Evolutionary conservation across 2,113 vertebrate genomes (phyloP).

Genomic region (Bettongia penicillata): DNA sequence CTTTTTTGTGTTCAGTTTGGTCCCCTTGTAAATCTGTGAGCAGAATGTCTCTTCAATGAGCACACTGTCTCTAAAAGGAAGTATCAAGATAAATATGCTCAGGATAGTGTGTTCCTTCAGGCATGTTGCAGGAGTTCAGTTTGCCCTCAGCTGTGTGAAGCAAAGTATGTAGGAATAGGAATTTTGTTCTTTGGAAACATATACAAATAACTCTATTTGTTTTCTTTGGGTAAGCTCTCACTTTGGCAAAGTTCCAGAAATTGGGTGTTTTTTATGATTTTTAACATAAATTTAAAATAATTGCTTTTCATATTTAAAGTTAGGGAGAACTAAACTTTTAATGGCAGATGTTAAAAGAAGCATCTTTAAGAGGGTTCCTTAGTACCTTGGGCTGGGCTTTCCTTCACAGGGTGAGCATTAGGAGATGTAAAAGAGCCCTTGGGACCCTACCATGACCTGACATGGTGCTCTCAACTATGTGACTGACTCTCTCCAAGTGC

Average conservation of each 20-base stretch:
- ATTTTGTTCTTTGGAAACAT: background rate
- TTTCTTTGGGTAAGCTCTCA: background rate
- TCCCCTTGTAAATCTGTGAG: background rate
- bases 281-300: background rate
- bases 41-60: accelerated
- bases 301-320: background rate
- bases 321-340: background rate
- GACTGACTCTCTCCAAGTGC: background rate
- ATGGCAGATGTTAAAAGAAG: background rate
- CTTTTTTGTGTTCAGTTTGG: accelerated
- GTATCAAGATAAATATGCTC: accelerated
- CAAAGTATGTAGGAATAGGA: background rate
- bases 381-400: background rate
- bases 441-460: background rate
- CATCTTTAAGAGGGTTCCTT: background rate
- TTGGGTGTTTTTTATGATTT: background rate
- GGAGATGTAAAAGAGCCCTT: background rate
- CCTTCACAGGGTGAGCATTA: background rate
- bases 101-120: background rate
- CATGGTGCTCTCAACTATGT: background rate
- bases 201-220: background rate
- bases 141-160: accelerated
- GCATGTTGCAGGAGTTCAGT: no score
- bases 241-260: background rate
- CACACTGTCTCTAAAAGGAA: accelerated